These are phyloP conservation scores for Saccopteryx leptura DNA, from an alignment of 2,113 vertebrate genomes.

Conservation along the genomic window DNA sequence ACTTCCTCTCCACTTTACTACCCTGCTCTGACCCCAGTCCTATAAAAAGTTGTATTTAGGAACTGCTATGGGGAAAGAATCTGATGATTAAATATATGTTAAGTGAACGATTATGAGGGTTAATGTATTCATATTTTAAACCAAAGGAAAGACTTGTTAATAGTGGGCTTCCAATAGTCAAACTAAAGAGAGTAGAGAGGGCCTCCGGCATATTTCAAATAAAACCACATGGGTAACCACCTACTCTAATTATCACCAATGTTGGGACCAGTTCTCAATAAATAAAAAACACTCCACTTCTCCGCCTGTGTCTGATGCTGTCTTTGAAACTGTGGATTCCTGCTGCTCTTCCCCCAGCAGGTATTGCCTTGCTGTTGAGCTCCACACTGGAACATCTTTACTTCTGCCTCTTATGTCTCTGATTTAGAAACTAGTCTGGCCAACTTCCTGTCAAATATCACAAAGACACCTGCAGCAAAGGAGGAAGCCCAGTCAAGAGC, in stretches of 20 bases:
- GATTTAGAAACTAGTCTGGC: slow-evolving; percentile 56
- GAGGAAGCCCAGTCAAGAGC: neutral
- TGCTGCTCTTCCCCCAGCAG: slow-evolving; percentile 47
- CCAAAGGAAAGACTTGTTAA: slow-evolving; percentile 14
- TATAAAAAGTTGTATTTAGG: neutral
- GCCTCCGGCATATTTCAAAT: neutral
- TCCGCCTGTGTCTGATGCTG: neutral
- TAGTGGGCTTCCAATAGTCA: neutral
- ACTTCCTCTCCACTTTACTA: neutral
- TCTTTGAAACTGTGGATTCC: slow-evolving; percentile 57
- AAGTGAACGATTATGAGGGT: neutral
- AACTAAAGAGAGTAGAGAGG: neutral
- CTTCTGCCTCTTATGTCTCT: neutral
- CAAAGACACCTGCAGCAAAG: slow-evolving; percentile 30
- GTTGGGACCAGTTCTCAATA: neutral
- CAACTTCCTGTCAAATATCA: slow-evolving; percentile 67
- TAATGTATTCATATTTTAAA: neutral
- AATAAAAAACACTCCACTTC: slow-evolving; percentile 39
- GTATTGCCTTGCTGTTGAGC: neutral
- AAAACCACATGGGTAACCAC: neutral
- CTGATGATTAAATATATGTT: neutral
- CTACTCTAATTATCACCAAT: neutral
- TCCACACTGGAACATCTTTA: slow-evolving; percentile 13
- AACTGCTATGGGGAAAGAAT: neutral
- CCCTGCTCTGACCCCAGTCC: neutral